Evolutionary conservation across 2,888 invertebrate species (phyloP).

Genomic region (Drosophila recens): DNA sequence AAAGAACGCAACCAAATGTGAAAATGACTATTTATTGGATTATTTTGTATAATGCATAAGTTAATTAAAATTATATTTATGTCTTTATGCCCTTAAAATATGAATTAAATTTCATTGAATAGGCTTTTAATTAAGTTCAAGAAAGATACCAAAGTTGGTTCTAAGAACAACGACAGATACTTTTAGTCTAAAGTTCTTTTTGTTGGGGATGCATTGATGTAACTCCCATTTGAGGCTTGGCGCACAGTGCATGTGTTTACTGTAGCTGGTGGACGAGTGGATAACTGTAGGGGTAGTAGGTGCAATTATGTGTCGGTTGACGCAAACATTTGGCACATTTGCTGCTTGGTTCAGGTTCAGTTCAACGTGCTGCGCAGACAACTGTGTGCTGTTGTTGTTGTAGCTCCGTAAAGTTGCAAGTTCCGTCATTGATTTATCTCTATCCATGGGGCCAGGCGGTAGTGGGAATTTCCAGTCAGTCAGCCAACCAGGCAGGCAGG

Average conservation of each 20-base stretch:
- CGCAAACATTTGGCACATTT: conserved; percentile 18
- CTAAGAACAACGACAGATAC: neutral
- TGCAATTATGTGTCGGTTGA: conserved; percentile 3
- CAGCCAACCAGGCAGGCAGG: conserved; percentile 19
- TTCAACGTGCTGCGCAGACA: conserved; percentile 2
- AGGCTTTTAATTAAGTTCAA: neutral
- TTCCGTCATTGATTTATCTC: conserved; percentile 57
- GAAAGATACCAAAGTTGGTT: neutral
- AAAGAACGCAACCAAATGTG: too few species aligned
- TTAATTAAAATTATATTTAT: too few species aligned
- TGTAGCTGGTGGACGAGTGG: conserved; percentile 17
- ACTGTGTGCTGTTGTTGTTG: neutral
- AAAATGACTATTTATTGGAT: too few species aligned
- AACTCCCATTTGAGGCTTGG: neutral
- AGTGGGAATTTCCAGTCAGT: conserved; percentile 22
- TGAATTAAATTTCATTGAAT: too few species aligned
- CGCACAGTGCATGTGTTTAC: conserved; percentile 18
- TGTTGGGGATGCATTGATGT: too few species aligned
- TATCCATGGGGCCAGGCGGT: conserved; percentile 13
- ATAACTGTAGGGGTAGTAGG: neutral
- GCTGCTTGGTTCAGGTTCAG: conserved; percentile 2
- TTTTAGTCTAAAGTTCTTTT: too few species aligned
- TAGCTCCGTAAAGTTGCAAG: conserved; percentile 30
- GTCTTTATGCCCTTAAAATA: too few species aligned
- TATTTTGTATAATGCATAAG: too few species aligned